Evolutionary conservation across 2,113 vertebrate species (phyloP).

Genomic region (Spermophilus dauricus): DNA sequence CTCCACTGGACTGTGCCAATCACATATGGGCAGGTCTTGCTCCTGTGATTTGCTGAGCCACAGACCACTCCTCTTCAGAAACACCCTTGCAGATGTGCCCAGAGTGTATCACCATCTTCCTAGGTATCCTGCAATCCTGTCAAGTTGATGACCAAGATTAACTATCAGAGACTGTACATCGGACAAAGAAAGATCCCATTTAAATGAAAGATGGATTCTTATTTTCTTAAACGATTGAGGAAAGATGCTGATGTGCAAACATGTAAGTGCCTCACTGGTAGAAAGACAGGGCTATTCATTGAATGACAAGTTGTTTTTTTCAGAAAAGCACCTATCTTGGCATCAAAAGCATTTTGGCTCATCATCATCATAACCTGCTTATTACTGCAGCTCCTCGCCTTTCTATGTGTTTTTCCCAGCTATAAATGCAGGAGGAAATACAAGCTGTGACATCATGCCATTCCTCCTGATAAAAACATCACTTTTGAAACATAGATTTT

Average conservation of each 20-base stretch:
- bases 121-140: not conserved
- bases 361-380: not conserved
- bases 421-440: not conserved
- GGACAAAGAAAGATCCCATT: not conserved
- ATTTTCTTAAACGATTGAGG: not conserved
- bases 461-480: slow-evolving; percentile 67
- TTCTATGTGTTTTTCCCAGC: not conserved
- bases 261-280: not conserved
- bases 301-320: not conserved
- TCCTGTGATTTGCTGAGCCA: not conserved
- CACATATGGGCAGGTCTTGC: not conserved
- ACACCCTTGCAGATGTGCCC: not conserved
- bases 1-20: not conserved
- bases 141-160: not conserved
- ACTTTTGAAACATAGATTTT: slow-evolving; percentile 56
- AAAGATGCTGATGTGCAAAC: not conserved
- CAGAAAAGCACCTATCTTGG: not conserved
- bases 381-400: slow-evolving; percentile 21
- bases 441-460: not conserved
- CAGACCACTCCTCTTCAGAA: not conserved
- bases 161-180: not conserved
- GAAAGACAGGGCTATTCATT: not conserved
- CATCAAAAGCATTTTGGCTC: not conserved
- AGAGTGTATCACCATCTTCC: not conserved
- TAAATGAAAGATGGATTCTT: not conserved